These are phyloP conservation scores for Zapornia atra DNA, from an alignment of 2,113 vertebrate genomes.

Conservation along the genomic window DNA sequence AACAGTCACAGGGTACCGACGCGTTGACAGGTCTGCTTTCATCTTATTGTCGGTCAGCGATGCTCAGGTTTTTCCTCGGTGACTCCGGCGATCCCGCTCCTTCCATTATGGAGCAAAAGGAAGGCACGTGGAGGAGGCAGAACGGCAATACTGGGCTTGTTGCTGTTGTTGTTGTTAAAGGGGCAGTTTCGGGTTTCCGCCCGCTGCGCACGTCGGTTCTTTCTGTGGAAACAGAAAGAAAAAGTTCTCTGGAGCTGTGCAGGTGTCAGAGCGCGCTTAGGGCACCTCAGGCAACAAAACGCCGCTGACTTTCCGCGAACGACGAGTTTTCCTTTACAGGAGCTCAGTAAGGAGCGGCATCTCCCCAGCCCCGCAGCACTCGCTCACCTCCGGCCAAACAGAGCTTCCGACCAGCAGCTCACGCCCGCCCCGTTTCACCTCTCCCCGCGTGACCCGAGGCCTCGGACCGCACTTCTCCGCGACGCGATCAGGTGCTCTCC, in stretches of 20 bases:
- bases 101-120: constrained; percentile 43
- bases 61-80: not conserved
- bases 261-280: not conserved
- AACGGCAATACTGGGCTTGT: not conserved
- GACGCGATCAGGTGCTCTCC: too few relatives aligned
- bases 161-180: not conserved
- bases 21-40: constrained; percentile 17
- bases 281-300: not conserved
- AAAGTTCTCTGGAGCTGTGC: constrained; percentile 30
- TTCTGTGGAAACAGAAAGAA: constrained; percentile 62
- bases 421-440: not conserved
- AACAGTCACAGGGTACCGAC: not conserved
- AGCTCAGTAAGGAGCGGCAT: not conserved
- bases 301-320: not conserved
- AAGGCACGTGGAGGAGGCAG: constrained; percentile 7
- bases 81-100: not conserved
- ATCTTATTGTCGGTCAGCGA: not conserved
- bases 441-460: not conserved
- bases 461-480: rapidly evolving
- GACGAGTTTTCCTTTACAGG: not conserved
- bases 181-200: constrained; percentile 9
- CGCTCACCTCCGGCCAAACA: not conserved
- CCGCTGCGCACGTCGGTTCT: constrained; percentile 41
- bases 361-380: not conserved
- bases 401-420: not conserved